These are phyloP conservation scores for Prunella himalayana DNA, from an alignment of 2,113 vertebrate species.

Conservation along the genomic window DNA sequence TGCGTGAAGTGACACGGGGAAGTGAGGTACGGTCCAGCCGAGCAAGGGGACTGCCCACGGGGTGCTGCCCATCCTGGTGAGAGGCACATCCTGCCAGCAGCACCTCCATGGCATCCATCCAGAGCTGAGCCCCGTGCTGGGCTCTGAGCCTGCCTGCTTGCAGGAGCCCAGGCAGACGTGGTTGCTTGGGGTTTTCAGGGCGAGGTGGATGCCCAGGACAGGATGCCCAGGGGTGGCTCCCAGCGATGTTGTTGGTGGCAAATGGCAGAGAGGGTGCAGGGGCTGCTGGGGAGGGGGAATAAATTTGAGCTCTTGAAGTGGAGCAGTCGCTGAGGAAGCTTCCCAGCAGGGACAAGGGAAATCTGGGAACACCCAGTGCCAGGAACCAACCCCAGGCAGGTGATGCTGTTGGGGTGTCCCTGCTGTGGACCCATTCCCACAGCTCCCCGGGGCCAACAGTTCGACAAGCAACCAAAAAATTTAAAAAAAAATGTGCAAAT, in stretches of 20 bases:
- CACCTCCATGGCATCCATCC: background rate
- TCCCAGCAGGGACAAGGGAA: background rate
- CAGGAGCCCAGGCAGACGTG: background rate
- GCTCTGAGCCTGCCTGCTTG: background rate
- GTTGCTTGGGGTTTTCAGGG: background rate
- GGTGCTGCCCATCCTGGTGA: background rate
- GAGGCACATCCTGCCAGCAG: fast-evolving
- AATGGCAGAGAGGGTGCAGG: background rate
- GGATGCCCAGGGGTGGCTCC: background rate
- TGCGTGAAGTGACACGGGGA: constrained; percentile 59
- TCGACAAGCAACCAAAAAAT: background rate
- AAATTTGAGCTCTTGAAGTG: fast-evolving
- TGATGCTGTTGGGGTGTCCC: background rate
- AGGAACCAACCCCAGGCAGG: background rate
- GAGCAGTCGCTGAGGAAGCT: background rate
- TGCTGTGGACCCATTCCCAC: background rate
- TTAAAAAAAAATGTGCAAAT: constrained; percentile 71
- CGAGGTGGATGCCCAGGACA: fast-evolving
- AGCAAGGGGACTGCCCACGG: background rate
- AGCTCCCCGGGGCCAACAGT: background rate
- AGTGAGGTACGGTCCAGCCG: constrained; percentile 72
- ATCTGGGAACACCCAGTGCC: background rate
- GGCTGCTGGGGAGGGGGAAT: background rate
- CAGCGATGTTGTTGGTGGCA: fast-evolving
- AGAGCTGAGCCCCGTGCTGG: background rate